Evolutionary conservation across 2,888 invertebrate genomes (phyloP).

Genomic region (Epirrita christyi): DNA sequence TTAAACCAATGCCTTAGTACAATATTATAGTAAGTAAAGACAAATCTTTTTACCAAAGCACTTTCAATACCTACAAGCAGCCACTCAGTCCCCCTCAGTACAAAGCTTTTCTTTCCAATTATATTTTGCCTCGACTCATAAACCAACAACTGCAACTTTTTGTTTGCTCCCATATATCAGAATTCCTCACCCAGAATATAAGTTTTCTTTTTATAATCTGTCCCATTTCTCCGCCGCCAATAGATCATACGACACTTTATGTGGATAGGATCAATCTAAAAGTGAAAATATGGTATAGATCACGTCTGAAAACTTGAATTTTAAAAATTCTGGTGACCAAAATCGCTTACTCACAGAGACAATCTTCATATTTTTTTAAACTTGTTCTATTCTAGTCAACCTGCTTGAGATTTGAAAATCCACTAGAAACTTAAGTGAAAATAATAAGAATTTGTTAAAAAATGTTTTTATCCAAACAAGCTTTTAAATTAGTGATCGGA

Average conservation of each 20-base stretch:
- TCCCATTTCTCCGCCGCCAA: conserved; percentile 36
- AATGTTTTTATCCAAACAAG: too few relatives aligned
- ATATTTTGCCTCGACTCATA: conserved; percentile 14
- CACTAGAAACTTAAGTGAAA: too few relatives aligned
- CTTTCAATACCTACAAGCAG: not conserved
- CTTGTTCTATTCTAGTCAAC: too few relatives aligned
- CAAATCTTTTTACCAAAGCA: too few relatives aligned
- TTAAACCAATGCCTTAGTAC: too few relatives aligned
- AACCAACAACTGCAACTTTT: conserved; percentile 33
- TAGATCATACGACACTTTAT: conserved; percentile 43
- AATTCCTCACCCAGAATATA: conserved; percentile 32
- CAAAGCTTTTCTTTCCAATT: conserved; percentile 7
- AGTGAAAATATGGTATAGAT: conserved; percentile 38
- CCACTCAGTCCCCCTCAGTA: not conserved
- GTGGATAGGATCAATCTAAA: conserved; percentile 34
- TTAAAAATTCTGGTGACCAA: not conserved
- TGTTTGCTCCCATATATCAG: conserved; percentile 37
- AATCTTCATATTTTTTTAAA: too few relatives aligned
- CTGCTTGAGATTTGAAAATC: too few relatives aligned
- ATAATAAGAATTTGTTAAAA: too few relatives aligned
- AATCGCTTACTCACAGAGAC: not conserved
- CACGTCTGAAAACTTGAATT: too few relatives aligned
- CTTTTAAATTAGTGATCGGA: too few relatives aligned
- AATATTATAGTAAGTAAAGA: too few relatives aligned
- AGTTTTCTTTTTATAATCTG: conserved; percentile 41